phyloP scores from a whole-genome alignment of 1,140 invertebrate genomes.

The Leptonema lineaticorne region DNA sequence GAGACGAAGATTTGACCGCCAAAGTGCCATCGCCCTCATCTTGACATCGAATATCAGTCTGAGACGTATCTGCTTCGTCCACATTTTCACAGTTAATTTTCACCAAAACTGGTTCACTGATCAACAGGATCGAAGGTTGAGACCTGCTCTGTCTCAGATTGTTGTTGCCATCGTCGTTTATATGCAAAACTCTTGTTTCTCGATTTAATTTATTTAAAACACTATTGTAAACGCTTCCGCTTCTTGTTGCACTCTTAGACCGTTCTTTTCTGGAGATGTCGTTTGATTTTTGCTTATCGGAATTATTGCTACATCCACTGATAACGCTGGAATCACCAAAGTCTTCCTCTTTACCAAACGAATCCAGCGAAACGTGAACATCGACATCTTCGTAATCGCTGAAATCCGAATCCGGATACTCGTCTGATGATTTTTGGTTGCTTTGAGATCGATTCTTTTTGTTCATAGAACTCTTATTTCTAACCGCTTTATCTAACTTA shows the following conservation, averaged over 20 bases:
- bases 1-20: constrained; percentile 20
- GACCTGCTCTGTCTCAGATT: constrained; percentile 36
- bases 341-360: constrained; percentile 34
- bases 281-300: background rate
- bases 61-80: background rate
- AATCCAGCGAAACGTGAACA: constrained; percentile 31
- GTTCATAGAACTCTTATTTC: no score
- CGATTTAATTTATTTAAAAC: constrained; percentile 28
- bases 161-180: background rate
- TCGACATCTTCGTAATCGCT: constrained; percentile 41
- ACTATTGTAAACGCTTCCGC: constrained; percentile 37
- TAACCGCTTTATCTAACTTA: constrained; percentile 36
- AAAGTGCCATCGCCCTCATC: constrained; percentile 16
- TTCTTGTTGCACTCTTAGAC: background rate
- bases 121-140: constrained; percentile 34
- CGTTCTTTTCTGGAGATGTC: background rate
- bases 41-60: background rate
- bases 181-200: constrained; percentile 17
- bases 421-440: constrained; percentile 31
- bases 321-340: constrained; percentile 20
- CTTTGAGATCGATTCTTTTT: constrained; percentile 21
- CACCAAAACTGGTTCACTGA: constrained; percentile 36
- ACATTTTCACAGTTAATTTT: constrained; percentile 33
- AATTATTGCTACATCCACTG: constrained; percentile 25
- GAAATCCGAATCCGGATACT: constrained; percentile 40